Evolutionary conservation across 1,140 invertebrate genomes (phyloP), one percentile per base, ranked within the genome.

Genomic region (Brachionus sp.): DNA sequence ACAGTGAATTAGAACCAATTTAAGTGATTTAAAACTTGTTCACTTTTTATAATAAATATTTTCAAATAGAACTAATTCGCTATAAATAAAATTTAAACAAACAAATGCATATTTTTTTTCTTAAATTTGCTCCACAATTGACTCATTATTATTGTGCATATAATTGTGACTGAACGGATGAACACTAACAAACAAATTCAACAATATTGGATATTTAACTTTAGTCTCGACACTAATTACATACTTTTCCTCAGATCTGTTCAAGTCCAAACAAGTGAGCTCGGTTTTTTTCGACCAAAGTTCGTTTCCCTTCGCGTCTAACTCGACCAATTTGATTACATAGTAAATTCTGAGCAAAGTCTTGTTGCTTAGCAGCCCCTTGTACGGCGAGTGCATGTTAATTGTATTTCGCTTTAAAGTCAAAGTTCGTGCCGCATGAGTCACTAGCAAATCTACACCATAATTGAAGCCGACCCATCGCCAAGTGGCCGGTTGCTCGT

Each of bases 381-480:
- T 80, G 33, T 80, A 80, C 4, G 77, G 50, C 50, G 77, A 80
- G n/a, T 66, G 50, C 33, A 80, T 37, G 50, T 80, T 57, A 4
- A 80, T 62, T n/a, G 62, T 80, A n/a, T 80, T 80, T 9, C 77
- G 19, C 39, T 80, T 80, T 23, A 80, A 10, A 50, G 77, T 80
- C n/a, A 80, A 19, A 12, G 50, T 62, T n/a, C 77, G 33, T 13
- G 50, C 62, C 1, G 77, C 77, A 66, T 80, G 77, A 12, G 77
- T 80, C 23, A 80, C 50, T 13, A 80, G 23, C 37, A 80, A 39
- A 23, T 80, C 77, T 12, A 80, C 19, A 7, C 77, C 77, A 44
- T 62, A 80, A 19, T 80, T 80, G 33, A 80, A 80, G 25, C 77
- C 77, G 25, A 62, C 77, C 77, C 77, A 80, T 37, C 77, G 46